Conservation (phyloP, 2,113 vertebrate genomes). For the Ovis canadensis region DNA sequence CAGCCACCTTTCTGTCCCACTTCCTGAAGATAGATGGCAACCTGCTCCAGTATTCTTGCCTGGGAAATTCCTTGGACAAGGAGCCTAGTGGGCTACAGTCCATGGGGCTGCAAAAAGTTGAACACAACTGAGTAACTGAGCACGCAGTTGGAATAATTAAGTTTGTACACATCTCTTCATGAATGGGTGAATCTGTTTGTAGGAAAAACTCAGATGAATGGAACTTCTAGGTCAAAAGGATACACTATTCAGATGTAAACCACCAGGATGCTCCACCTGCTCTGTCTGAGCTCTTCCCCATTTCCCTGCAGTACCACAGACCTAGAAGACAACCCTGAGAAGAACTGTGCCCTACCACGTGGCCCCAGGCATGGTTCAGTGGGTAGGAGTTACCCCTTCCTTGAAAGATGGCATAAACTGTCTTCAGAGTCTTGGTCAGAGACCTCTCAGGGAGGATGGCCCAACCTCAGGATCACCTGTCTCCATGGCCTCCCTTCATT, state of each 20-base stretch:
- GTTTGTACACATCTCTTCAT: not conserved
- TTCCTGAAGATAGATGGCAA: not conserved
- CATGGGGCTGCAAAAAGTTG: not conserved
- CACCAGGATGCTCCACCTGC: not conserved
- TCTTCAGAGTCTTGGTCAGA: not conserved
- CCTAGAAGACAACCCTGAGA: not conserved
- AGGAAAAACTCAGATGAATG: not conserved
- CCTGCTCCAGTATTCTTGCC: not conserved
- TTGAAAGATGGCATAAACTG: not conserved
- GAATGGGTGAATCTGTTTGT: not conserved
- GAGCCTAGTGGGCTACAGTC: not conserved
- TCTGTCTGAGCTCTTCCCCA: not conserved
- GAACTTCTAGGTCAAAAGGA: not conserved
- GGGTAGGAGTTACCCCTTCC: no score
- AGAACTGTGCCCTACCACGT: fast-evolving
- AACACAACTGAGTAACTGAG: not conserved
- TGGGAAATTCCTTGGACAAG: not conserved
- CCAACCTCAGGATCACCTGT: not conserved
- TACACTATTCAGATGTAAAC: not conserved
- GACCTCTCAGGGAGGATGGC: not conserved
- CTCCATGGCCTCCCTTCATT: not conserved
- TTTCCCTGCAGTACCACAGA: not conserved
- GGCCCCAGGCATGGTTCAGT: not conserved
- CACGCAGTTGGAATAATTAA: not conserved
- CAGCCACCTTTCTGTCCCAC: not conserved